phyloP scores from a whole-genome alignment of 1,140 invertebrate species.

The Camponotus pennsylvanicus region DNA sequence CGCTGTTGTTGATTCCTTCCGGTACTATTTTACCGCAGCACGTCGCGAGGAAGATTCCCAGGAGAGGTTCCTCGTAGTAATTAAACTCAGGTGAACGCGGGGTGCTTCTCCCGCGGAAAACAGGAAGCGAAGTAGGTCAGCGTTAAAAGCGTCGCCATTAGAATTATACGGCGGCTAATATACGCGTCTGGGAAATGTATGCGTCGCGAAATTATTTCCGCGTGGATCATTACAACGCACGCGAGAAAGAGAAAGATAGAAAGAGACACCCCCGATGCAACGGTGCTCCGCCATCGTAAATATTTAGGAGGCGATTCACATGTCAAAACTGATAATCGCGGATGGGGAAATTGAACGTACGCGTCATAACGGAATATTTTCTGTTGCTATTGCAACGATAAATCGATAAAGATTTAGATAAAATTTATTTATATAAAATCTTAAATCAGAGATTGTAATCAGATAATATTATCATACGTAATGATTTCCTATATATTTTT shows the following conservation, averaged over 20 bases:
- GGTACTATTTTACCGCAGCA: conserved; percentile 32
- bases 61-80: conserved; percentile 55
- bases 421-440: too few relatives aligned
- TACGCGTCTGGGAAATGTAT: not conserved
- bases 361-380: not conserved
- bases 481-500: too few relatives aligned
- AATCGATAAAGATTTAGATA: not conserved
- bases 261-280: not conserved
- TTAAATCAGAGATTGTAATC: too few relatives aligned
- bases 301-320: conserved; percentile 35
- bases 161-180: conserved; percentile 21
- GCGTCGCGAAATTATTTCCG: conserved; percentile 41
- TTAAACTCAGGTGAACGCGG: conserved; percentile 43
- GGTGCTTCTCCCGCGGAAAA: conserved; percentile 54
- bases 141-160: conserved; percentile 59
- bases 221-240: conserved; percentile 35
- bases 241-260: too few relatives aligned
- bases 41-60: conserved; percentile 62
- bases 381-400: not conserved
- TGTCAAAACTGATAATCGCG: conserved; percentile 38
- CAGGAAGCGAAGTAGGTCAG: conserved; percentile 61
- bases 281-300: conserved; percentile 21
- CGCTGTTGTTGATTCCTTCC: conserved; percentile 59
- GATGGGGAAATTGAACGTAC: conserved; percentile 9
- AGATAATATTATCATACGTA: too few relatives aligned